Base-by-base conservation (phyloP, 2,888 invertebrate species). In the Nomada fucata region DNA sequence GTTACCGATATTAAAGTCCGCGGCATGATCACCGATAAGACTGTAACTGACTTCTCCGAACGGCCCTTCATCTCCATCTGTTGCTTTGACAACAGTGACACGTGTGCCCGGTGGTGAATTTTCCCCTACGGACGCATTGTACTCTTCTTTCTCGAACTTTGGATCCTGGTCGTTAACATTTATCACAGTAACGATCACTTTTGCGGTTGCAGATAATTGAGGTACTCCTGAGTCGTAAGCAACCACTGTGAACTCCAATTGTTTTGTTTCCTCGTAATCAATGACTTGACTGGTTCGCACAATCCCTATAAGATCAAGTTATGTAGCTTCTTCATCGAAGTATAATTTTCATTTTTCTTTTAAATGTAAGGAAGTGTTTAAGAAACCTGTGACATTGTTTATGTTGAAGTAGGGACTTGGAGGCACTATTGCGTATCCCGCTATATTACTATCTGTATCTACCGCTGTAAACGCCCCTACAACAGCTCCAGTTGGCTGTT, bases 121-220 rank as follows among this genome's bases (percentile, higher is more conserved):
- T 93, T 98, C 98, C 0, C 95, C 94, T 1, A 98, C 95, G 0
- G 95, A 95, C 0, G 96, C 96, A 73, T 96, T 95, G 91, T 98
- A 98, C 10, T 94, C 94, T 23, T 94, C 94, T 65, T 95, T 94
- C 81, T 95, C 95, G 92, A 98, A 98, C 65, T 95, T 94, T 0
- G 98, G 98, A 91, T 96, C 96, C 91, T 98, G 97, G 90, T 98
- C 98, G 89, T 99, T 98, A 0, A 97, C 95, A 91, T 98, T 98
- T 50, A 96, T 94, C 2, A 99, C 95, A 65, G 96, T 95, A 0
- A 98, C 97, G 9, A 95, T 95, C 0, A 99, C 96, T 9, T 96
- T 95, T 0, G 98, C 98, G 0, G 96, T 95, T 0, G 97, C 95
- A 4, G 97, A 97, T 64, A 97, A 94, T 89, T 97, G 96, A 0